phyloP scores from a whole-genome alignment of 2,113 vertebrate genomes.

The Brachypodius melanocephalos region DNA sequence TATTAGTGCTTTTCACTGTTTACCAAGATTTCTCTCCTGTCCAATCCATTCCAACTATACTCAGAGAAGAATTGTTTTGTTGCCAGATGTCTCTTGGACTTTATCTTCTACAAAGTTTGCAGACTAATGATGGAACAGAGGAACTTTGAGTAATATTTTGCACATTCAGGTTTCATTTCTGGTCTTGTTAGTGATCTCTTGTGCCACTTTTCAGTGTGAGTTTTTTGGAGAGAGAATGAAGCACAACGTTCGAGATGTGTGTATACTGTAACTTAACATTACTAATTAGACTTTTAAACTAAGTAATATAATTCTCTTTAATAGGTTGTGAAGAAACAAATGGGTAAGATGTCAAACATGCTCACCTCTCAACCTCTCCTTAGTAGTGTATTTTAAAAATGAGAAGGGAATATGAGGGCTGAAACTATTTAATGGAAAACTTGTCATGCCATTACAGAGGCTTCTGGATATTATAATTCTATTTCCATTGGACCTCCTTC shows the following conservation, averaged over 20 bases:
- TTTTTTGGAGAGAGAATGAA: background rate
- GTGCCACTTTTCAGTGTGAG: background rate
- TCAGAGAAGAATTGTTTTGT: background rate
- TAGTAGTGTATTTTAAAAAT: background rate
- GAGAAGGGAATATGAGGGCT: background rate
- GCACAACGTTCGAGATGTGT: background rate
- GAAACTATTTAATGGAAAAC: background rate
- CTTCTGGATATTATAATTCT: slow-evolving; percentile 27
- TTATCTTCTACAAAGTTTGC: background rate
- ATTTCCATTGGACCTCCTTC: background rate
- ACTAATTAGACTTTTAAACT: background rate
- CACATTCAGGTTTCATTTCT: background rate
- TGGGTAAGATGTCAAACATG: background rate
- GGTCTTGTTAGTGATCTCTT: background rate
- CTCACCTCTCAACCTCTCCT: background rate
- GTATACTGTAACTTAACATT: background rate
- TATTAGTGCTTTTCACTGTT: slow-evolving; percentile 12
- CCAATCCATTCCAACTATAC: background rate
- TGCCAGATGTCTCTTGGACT: background rate
- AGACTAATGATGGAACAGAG: background rate
- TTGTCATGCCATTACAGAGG: background rate
- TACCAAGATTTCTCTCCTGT: background rate
- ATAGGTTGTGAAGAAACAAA: background rate
- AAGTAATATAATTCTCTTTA: background rate
- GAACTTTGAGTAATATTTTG: background rate